Percentiles rank a stretch among this genome's conserved stretches.
Evolutionary conservation across 2,113 vertebrate species (phyloP).

Genomic region (Rattus norvegicus): DNA sequence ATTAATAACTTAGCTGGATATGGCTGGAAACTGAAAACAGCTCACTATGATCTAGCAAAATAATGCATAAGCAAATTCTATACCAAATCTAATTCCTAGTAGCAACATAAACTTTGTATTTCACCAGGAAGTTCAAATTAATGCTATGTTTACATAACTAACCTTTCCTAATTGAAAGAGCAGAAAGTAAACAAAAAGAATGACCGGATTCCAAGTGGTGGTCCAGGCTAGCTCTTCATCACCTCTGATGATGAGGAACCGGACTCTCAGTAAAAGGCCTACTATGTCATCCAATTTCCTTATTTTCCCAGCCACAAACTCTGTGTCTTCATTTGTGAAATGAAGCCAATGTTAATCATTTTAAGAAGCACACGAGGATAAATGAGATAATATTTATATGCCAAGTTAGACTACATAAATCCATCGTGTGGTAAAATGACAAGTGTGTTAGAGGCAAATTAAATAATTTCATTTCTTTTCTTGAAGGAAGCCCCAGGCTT

Average conservation of each 20-base stretch:
- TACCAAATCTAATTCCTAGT: conserved; percentile 32
- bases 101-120: background rate
- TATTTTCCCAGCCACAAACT: conserved; percentile 23
- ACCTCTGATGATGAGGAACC: background rate
- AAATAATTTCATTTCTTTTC: conserved; percentile 56
- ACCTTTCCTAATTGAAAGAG: background rate
- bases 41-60: background rate
- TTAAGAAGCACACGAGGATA: conserved; percentile 51
- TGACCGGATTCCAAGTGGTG: background rate
- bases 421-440: conserved; percentile 48
- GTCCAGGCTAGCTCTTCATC: background rate
- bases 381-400: conserved; percentile 55
- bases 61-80: background rate
- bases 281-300: background rate
- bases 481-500: conserved; percentile 47
- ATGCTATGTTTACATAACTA: background rate
- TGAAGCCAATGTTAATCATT: conserved; percentile 56
- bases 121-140: conserved; percentile 53
- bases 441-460: conserved; percentile 64
- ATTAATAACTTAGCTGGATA: conserved; percentile 25
- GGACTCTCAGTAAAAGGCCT: background rate
- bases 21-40: background rate
- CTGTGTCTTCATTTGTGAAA: conserved; percentile 50
- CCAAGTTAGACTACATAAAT: conserved; percentile 59
- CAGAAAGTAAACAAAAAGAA: conserved; percentile 20